A percentile compares a stretch with the other conserved stretches of the same genome.
phyloP scores from a whole-genome alignment of 2,888 invertebrate genomes.

The Arctia plantaginis region DNA sequence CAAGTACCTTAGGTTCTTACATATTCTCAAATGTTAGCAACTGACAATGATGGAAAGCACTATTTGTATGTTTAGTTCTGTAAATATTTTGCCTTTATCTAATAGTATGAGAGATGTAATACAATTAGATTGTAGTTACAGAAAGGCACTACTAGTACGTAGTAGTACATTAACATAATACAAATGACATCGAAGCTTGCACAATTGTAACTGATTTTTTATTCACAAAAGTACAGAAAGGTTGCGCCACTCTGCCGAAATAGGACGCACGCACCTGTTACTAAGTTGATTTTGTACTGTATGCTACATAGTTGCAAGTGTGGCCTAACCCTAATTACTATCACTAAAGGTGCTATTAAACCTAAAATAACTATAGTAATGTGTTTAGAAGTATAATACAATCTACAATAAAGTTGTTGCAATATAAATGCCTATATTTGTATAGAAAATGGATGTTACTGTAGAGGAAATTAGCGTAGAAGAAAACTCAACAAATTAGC shows the following conservation, averaged over 20 bases:
- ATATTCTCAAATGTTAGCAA: neutral
- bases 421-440: constrained; percentile 7
- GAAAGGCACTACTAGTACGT: neutral
- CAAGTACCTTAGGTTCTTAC: too few species aligned
- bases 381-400: constrained; percentile 12
- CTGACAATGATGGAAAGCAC: neutral
- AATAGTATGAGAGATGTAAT: too few species aligned
- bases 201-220: constrained; percentile 19
- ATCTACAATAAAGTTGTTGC: constrained; percentile 2
- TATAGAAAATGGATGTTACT: neutral
- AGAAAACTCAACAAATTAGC: neutral
- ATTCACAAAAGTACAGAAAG: neutral
- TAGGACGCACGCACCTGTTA: neutral
- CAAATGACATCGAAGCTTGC: constrained; percentile 21
- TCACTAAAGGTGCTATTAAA: constrained; percentile 48
- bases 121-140: neutral
- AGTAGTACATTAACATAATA: neutral
- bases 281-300: neutral
- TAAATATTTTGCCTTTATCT: neutral
- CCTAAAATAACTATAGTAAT: constrained; percentile 27
- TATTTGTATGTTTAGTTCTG: neutral
- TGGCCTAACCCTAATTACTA: constrained; percentile 23
- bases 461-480: neutral
- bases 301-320: neutral
- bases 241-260: neutral